Evolutionary conservation across 1,140 invertebrate species (phyloP), one percentile per base, ranked within the genome.

Genomic region (Bombus consobrinus): DNA sequence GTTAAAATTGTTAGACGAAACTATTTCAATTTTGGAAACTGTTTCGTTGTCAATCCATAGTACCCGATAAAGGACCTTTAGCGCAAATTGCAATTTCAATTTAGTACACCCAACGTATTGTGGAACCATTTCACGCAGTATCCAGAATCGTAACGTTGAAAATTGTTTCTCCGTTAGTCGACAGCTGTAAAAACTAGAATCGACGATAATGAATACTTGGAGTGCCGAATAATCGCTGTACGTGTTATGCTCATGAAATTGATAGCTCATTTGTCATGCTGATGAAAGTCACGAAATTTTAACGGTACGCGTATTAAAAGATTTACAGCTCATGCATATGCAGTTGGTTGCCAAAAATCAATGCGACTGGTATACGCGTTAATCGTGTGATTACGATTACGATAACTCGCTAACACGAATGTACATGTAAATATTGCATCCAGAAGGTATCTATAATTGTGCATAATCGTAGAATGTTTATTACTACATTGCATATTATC

Each of bases 261-360:
- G 83, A 71, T 76, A 76, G 71, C 53, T 32, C 66, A 59, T 80
- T 85, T 78, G 66, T 84, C 75, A 79, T 37, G 53, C 25, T 2
- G 68, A 62, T 62, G 66, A 47, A 43, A 34, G 8, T 39, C 53
- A 28, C 37, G 68, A 83, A 47, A 64, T 68, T 83, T 68, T 28
- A 22, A 64, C 64, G 43, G 15, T 39, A 69, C 47, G 28, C 34
- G 62, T 22, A 53, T 78, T 83, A 68, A 83, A 78, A 83, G 81
- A 83, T 69, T 78, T 78, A 64, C 13, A 28, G 34, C 15, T 28
- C 34, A 69, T 78, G 37, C 43, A 78, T 78, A 78, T 69, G 81
- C 34, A 69, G 22, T 2, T 43, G 4, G 4, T 28, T 39, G 25
- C 13, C 25, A 32, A n/a, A 66, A 47, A 53, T 68, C 59, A 41